phyloP scores from a whole-genome alignment of 2,888 invertebrate species.

The Drosophila macrospina region DNA sequence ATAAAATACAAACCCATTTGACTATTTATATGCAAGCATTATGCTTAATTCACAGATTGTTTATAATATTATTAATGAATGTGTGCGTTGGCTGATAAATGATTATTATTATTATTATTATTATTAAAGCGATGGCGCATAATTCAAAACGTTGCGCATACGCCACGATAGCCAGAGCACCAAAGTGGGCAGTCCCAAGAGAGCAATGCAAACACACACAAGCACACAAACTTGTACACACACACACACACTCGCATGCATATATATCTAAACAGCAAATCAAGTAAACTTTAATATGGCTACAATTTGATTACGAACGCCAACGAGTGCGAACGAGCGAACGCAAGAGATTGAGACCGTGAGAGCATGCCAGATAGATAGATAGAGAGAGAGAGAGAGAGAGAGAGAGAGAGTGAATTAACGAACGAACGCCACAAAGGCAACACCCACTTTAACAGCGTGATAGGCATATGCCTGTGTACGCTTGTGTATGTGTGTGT shows the following conservation, averaged over 20 bases:
- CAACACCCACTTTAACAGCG: conserved; percentile 71
- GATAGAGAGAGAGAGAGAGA: conserved; percentile 11
- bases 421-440: conserved; percentile 48
- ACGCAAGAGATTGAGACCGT: conserved; percentile 7
- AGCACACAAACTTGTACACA: conserved; percentile 13
- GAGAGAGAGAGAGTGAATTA: conserved; percentile 23
- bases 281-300: conserved; percentile 81
- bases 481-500: conserved; percentile 6
- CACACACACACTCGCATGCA: conserved; percentile 16
- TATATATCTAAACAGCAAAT: conserved; percentile 77
- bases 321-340: conserved; percentile 35
- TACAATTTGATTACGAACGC: conserved; percentile 66
- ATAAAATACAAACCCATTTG: conserved; percentile 49
- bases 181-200: conserved; percentile 82
- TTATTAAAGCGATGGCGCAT: conserved; percentile 36
- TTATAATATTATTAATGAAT: conserved; percentile 49
- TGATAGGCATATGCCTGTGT: conserved; percentile 46
- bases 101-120: conserved; percentile 45
- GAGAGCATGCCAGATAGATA: conserved; percentile 25
- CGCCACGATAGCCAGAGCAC: conserved; percentile 53
- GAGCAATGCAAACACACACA: conserved; percentile 45
- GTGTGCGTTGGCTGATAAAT: conserved; percentile 46
- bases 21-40: conserved; percentile 33
- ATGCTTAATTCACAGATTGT: conserved; percentile 52
- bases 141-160: conserved; percentile 69